Percentiles rank a stretch among this genome's conserved stretches.
Conservation (phyloP, 1,140 invertebrate genomes). For the Eurosta solidaginis region DNA sequence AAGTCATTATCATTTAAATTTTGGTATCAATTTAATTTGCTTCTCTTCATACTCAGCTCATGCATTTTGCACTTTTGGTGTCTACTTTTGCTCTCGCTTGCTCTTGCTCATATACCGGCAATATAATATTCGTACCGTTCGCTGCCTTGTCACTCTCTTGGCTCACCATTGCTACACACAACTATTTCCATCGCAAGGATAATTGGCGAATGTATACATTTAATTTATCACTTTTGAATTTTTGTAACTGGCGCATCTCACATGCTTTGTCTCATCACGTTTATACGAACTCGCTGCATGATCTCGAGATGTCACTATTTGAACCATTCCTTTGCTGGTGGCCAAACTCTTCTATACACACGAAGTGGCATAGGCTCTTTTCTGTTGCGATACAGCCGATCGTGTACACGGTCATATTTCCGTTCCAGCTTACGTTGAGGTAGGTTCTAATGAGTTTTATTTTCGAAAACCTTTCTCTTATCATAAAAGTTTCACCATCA, state of each 20-base stretch:
- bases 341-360: conserved; percentile 62
- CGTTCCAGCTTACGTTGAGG: conserved; percentile 61
- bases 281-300: conserved; percentile 78
- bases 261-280: conserved; percentile 81
- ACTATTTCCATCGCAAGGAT: conserved; percentile 80
- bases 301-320: conserved; percentile 73
- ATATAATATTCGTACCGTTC: conserved; percentile 55
- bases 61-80: conserved; percentile 57
- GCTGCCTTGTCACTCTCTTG: conserved; percentile 65
- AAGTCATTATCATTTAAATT: neutral
- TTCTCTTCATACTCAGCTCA: conserved; percentile 36
- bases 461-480: too few relatives aligned
- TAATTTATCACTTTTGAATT: conserved; percentile 69
- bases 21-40: neutral
- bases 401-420: conserved; percentile 60
- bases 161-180: conserved; percentile 69
- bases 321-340: conserved; percentile 74
- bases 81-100: conserved; percentile 62
- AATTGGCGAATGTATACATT: conserved; percentile 83
- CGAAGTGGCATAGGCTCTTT: conserved; percentile 52
- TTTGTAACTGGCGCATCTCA: conserved; percentile 73
- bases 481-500: too few relatives aligned
- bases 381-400: conserved; percentile 62
- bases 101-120: conserved; percentile 61
- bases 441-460: conserved; percentile 44